phyloP scores from a whole-genome alignment of 1,140 invertebrate genomes.

The Sitodiplosis mosellana region DNA sequence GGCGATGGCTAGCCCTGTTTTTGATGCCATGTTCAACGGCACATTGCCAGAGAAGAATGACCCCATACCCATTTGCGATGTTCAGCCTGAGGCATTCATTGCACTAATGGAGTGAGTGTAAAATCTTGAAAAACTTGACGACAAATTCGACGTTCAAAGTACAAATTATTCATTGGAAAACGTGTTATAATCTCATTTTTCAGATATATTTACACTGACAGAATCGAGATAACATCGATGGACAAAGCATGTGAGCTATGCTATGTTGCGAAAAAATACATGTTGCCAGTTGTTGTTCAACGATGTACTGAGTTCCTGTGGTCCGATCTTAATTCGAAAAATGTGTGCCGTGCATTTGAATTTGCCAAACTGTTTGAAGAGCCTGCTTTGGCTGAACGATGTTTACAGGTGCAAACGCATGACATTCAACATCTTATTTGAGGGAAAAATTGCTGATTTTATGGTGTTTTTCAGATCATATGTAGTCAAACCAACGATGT shows the following conservation, averaged over 20 bases:
- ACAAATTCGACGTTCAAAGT: neutral
- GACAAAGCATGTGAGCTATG: slow-evolving; percentile 70
- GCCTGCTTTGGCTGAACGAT: slow-evolving; percentile 57
- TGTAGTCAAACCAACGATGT: slow-evolving; percentile 56
- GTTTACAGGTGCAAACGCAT: slow-evolving; percentile 41
- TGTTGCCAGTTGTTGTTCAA: slow-evolving; percentile 60
- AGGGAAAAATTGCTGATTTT: no score
- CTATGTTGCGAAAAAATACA: slow-evolving; percentile 75
- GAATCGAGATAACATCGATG: slow-evolving; percentile 56
- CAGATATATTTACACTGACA: slow-evolving; percentile 67
- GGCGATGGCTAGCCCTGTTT: slow-evolving; percentile 68
- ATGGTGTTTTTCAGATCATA: slow-evolving; percentile 40
- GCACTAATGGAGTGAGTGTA: slow-evolving; percentile 43
- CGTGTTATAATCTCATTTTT: slow-evolving; percentile 10
- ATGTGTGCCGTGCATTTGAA: slow-evolving; percentile 66
- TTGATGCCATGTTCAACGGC: slow-evolving; percentile 63
- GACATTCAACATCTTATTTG: no score
- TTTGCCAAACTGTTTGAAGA: slow-evolving; percentile 72
- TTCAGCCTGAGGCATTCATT: slow-evolving; percentile 68
- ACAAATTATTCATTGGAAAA: neutral
- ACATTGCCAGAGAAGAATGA: slow-evolving; percentile 46
- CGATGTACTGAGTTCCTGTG: slow-evolving; percentile 63
- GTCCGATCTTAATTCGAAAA: slow-evolving; percentile 56
- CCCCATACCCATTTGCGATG: slow-evolving; percentile 59
- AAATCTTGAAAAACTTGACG: no score